A percentile compares a stretch with the other conserved stretches of the same genome.
Conservation (phyloP, 2,888 invertebrate genomes). For the Drosophila nr. medialis region DNA sequence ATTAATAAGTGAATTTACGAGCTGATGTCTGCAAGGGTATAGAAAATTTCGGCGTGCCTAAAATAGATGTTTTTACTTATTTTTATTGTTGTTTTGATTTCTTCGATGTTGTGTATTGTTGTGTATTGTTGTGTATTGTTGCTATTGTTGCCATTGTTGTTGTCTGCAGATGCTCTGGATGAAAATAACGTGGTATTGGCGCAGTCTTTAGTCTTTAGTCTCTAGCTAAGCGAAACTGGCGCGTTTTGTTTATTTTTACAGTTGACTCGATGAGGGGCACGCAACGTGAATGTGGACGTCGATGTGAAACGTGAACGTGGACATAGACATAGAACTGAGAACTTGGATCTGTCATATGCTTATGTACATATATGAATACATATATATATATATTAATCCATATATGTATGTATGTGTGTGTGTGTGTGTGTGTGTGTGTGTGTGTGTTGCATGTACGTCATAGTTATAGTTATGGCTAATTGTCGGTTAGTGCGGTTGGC, state of each 20-base stretch:
- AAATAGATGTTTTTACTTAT: constrained; percentile 1
- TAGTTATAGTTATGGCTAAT: constrained; percentile 17
- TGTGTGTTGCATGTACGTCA: constrained; percentile 26
- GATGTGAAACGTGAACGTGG: constrained; percentile 3
- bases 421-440: background rate
- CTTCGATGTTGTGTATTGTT: constrained; percentile 17
- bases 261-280: constrained; percentile 51
- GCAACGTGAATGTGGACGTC: constrained; percentile 8
- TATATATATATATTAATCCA: background rate
- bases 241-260: constrained; percentile 68
- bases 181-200: constrained; percentile 71
- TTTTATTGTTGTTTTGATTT: constrained; percentile 34
- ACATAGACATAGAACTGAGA: background rate
- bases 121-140: constrained; percentile 9
- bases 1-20: constrained; percentile 2
- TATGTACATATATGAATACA: background rate
- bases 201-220: constrained; percentile 20
- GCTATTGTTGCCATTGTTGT: background rate
- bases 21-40: constrained; percentile 4
- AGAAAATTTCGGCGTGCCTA: constrained; percentile 3
- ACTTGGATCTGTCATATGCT: constrained; percentile 26
- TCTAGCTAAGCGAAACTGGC: constrained; percentile 32
- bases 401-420: background rate
- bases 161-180: constrained; percentile 73
- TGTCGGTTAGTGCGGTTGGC: constrained; percentile 5